Evolutionary conservation across 2,888 invertebrate genomes (phyloP), one percentile per base, ranked within the genome.

Genomic region (Eretmocerus hayati): DNA sequence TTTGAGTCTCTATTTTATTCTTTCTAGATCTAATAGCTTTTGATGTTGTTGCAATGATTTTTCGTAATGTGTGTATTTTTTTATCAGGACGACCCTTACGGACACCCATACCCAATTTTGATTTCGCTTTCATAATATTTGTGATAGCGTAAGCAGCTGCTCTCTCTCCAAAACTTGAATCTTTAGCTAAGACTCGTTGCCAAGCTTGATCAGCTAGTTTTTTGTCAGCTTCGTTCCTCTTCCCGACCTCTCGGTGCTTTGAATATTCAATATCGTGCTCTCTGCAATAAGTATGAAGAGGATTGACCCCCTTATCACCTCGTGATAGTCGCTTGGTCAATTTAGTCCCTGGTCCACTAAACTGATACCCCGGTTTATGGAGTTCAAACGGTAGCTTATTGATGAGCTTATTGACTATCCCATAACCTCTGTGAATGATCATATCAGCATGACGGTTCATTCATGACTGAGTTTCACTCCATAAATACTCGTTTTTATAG

Each of bases 261-360:
- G 13, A 15, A 31, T 31, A 31, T 4, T 13, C 31, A n/a, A 58
- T 59, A 42, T 58, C 58, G 50, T n/a, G n/a, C n/a, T n/a, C n/a
- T n/a, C n/a, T n/a, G n/a, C n/a, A n/a, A n/a, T n/a, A n/a, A n/a
- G n/a, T n/a, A n/a, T n/a, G n/a, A n/a, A n/a, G n/a, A n/a, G n/a
- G n/a, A n/a, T n/a, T n/a, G n/a, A n/a, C n/a, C n/a, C n/a, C n/a
- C n/a, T n/a, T n/a, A n/a, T n/a, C n/a, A n/a, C n/a, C n/a, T n/a
- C n/a, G n/a, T n/a, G 47, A 47, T 23, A 65, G 56, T 36, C 62
- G 48, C 50, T 61, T 42, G 26, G 42, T 26, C 48, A 62, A 49
- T 52, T 62, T 58, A 36, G 61, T 62, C 15, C 62, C 62, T 9
- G 60, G 60, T 15, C 59, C 62, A 48, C 61, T 63, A 46, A 56